These are phyloP conservation scores for Champsocephalus gunnari DNA, from an alignment of 2,797 vertebrate genomes.

Conservation along the genomic window DNA sequence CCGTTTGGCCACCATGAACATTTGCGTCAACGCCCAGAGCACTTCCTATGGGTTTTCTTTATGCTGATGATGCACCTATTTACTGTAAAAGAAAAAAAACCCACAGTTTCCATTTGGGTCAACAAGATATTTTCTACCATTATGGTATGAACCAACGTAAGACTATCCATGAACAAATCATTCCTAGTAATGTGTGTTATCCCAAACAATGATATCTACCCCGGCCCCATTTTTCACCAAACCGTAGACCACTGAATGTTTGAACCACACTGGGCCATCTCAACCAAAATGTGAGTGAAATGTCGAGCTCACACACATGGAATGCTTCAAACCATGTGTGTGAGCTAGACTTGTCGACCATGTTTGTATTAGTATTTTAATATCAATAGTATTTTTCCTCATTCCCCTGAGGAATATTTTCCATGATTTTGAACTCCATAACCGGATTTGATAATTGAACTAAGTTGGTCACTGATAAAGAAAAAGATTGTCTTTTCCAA, in stretches of 20 bases:
- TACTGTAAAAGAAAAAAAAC: neutral
- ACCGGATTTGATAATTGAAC: too few species aligned
- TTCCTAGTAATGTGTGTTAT: neutral
- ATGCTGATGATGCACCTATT: slow-evolving; percentile 15
- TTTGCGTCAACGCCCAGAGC: too few species aligned
- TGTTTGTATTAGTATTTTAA: neutral
- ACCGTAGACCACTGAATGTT: neutral
- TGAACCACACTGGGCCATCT: too few species aligned
- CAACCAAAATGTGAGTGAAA: too few species aligned
- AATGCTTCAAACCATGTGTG: too few species aligned
- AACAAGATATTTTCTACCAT: neutral
- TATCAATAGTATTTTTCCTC: neutral
- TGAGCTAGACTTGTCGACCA: too few species aligned
- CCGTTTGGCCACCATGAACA: too few species aligned
- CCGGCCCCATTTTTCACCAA: neutral
- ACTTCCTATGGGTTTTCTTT: neutral
- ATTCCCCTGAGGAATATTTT: neutral
- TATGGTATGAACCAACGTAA: neutral
- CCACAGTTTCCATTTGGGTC: neutral
- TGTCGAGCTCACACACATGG: too few species aligned
- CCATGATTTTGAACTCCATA: neutral
- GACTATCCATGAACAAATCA: neutral
- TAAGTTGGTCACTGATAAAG: too few species aligned
- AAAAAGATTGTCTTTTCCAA: too few species aligned
- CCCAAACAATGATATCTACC: neutral